Evolutionary conservation across 2,797 vertebrate species (phyloP).

Genomic region (Karalla daura): DNA sequence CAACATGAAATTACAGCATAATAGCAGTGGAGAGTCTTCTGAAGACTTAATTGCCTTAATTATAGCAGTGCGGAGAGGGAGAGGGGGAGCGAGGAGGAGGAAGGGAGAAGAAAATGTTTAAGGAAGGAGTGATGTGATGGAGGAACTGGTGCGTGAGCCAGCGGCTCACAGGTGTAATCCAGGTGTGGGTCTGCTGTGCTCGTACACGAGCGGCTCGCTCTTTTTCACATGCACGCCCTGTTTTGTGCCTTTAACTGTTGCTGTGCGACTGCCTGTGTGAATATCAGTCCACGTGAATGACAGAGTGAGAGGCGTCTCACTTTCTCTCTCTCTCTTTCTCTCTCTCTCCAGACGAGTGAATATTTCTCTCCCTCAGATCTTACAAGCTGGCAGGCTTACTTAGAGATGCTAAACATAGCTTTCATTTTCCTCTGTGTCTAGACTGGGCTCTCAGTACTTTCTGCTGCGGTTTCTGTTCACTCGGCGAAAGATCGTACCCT

Average conservation of each 20-base stretch:
- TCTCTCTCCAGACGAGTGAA: constrained; percentile 57
- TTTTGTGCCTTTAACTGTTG: background rate
- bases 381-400: constrained; percentile 68
- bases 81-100: constrained; percentile 28
- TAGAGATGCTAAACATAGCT: constrained; percentile 78
- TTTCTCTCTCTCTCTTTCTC: too few species aligned
- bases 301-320: constrained; percentile 31
- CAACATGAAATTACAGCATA: constrained; percentile 86
- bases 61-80: constrained; percentile 75
- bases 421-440: constrained; percentile 76
- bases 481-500: constrained; percentile 62
- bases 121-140: constrained; percentile 17
- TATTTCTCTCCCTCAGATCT: constrained; percentile 63
- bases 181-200: constrained; percentile 26
- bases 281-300: background rate
- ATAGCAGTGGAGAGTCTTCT: constrained; percentile 83
- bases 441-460: constrained; percentile 64
- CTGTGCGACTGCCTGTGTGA: background rate
- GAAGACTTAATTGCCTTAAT: constrained; percentile 89
- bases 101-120: constrained; percentile 31
- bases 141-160: constrained; percentile 3
- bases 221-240: background rate
- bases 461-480: constrained; percentile 67
- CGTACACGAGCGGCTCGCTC: background rate
- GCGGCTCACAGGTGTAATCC: constrained; percentile 65